Base-by-base conservation (phyloP, 2,113 vertebrate genomes). In the Misgurnus mizolepis region DNA sequence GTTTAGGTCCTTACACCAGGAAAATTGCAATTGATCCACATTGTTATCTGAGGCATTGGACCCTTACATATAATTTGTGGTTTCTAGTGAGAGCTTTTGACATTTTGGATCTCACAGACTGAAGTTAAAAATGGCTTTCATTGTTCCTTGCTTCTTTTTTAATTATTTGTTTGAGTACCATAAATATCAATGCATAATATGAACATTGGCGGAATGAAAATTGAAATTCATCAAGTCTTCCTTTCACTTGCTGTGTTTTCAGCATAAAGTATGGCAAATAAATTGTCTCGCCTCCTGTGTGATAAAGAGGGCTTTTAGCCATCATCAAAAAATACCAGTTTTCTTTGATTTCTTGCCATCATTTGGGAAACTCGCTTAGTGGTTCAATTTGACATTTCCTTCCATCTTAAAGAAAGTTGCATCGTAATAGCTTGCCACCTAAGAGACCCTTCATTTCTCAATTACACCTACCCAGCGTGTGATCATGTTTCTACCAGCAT, bases 401-500 rank as follows among this genome's bases (percentile, higher is more conserved):
- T 76, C 74, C 47, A 65, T 76, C 61, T 76, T 27, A 76, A 76
- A 66, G 74, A 76, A 9, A 45, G 74, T 55, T 76, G 50, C 74
- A 41, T 76, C 27, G 47, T 76, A 76, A 76, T 76, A 66, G 74
- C 74, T 66, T 45, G 66, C 47, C 34, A 3, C 50, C 74, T 76
- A 53, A 66, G 27, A 76, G 74, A 4, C 18, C 61, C 61, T 66
- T 27, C 45, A 76, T 76, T 76, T 76, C 66, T 76, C 74, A 76
- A 76, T 76, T 76, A 76, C 74, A 66, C 74, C 74, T 53, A 76
- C 45, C 74, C 74, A 76, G 61, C 74, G 10, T 76, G 74, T 76
- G 62, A 76, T 65, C 74, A 76, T 76, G 74, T 76, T 76, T 66
- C 62, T 65, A 66, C 45, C 62, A 76, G 27, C 62, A 66, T 34